phyloP scores from a whole-genome alignment of 1,140 invertebrate genomes.

The honey bee (Apis mellifera) region Amel_HAv3.1 CM009941.2:13853001-13853500 shows the following conservation, averaged over 20 bases:
- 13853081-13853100: too few relatives aligned
- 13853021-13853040: constrained; percentile 19
- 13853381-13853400: constrained; percentile 35
- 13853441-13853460: too few relatives aligned
- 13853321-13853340: background rate
- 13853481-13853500: too few relatives aligned
- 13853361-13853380: constrained; percentile 23
- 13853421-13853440: background rate
- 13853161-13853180: constrained; percentile 79
- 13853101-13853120: constrained; percentile 17
- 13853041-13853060: background rate
- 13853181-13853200: constrained; percentile 79
- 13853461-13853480: too few relatives aligned
- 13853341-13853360: constrained; percentile 7
- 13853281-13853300: background rate
- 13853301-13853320: too few relatives aligned
- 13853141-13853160: constrained; percentile 81
- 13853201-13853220: constrained; percentile 81
- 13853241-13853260: constrained; percentile 45
- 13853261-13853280: background rate
- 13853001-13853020: background rate
- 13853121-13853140: constrained; percentile 56
- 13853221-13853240: constrained; percentile 81
- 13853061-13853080: background rate
- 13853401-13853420: background rate